phyloP scores from a whole-genome alignment of 2,113 vertebrate species.

The Eidolon helvum region DNA sequence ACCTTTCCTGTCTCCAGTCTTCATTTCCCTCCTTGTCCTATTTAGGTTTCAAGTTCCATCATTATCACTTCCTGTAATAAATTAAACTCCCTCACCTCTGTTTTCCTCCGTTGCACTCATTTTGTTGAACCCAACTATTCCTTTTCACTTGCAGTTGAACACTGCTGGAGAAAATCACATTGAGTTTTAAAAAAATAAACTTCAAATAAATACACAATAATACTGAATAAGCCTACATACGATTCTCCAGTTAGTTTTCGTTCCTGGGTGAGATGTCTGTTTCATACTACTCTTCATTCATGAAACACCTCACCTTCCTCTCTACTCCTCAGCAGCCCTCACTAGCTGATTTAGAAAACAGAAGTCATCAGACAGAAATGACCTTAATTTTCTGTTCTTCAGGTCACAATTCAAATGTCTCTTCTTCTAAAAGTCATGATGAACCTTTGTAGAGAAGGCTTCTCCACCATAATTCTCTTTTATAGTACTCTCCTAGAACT shows the following conservation, averaged over 20 bases:
- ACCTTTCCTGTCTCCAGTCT: not conserved
- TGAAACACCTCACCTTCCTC: not conserved
- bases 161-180: not conserved
- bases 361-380: slow-evolving; percentile 37
- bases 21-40: not conserved
- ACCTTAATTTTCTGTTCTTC: not conserved
- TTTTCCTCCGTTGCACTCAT: not conserved
- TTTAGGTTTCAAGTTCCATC: not conserved
- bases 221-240: not conserved
- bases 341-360: not conserved
- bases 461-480: not conserved
- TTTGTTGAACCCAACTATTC: not conserved
- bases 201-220: not conserved
- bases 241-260: not conserved
- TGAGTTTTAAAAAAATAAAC: not conserved
- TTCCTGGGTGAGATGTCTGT: not conserved
- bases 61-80: not conserved
- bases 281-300: not conserved
- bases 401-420: not conserved
- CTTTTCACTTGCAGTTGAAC: not conserved
- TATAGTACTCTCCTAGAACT: not conserved
- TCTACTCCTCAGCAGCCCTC: not conserved
- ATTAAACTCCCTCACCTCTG: not conserved
- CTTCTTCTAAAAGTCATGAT: not conserved
- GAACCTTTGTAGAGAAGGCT: not conserved